A percentile compares a stretch with the other conserved stretches of the same genome.
Conservation (phyloP, 2,888 invertebrate species). For the Torymus texanus region DNA sequence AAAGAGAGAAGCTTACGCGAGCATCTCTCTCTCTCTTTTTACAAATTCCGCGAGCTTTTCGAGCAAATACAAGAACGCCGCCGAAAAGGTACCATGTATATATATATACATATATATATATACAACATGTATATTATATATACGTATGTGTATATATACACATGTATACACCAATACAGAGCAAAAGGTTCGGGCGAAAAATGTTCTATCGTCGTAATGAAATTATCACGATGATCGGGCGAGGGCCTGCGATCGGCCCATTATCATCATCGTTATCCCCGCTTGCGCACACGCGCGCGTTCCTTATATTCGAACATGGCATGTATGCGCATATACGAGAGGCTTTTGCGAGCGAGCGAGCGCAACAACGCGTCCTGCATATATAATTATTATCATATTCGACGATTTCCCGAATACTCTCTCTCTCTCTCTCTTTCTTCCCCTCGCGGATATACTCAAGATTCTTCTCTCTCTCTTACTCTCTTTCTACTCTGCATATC, state of each 20-base stretch:
- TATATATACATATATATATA: too few species aligned
- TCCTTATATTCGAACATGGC: slow-evolving; percentile 2
- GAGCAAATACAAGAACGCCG: too few species aligned
- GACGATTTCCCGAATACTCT: slow-evolving; percentile 52
- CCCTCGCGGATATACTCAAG: not conserved
- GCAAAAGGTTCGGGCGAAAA: slow-evolving; percentile 7
- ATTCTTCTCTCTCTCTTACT: not conserved
- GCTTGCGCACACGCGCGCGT: not conserved
- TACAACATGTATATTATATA: too few species aligned
- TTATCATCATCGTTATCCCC: slow-evolving; percentile 50
- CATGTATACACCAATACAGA: too few species aligned
- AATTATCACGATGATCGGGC: slow-evolving; percentile 52
- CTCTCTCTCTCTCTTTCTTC: not conserved
- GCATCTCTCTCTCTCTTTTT: too few species aligned
- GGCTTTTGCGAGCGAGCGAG: too few species aligned
- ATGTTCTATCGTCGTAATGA: slow-evolving; percentile 50
- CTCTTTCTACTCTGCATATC: slow-evolving; percentile 20
- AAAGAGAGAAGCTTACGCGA: too few species aligned
- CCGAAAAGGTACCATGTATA: too few species aligned
- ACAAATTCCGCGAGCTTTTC: too few species aligned
- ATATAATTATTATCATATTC: slow-evolving; percentile 47
- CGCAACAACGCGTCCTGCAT: slow-evolving; percentile 46
- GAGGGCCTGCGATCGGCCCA: slow-evolving; percentile 15
- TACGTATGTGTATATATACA: not conserved
- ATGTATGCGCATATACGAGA: not conserved